Conservation (phyloP, 2,888 invertebrate genomes). For the Agrypnus murinus region DNA sequence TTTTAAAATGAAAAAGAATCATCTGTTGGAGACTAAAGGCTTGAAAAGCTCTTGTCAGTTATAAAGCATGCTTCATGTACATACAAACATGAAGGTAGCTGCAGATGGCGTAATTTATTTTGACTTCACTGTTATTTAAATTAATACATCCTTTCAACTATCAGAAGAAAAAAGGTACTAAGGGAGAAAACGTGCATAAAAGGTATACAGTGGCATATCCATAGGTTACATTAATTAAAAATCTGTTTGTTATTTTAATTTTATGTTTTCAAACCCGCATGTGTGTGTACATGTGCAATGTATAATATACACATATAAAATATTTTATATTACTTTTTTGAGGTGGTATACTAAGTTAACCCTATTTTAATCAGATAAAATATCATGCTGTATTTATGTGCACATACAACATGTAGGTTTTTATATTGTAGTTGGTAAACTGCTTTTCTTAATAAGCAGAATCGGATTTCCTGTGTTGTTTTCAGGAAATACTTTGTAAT, state of each 20-base stretch:
- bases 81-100: background rate
- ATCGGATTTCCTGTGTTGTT: too few species aligned
- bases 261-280: background rate
- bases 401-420: too few species aligned
- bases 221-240: background rate
- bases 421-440: too few species aligned
- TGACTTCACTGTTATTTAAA: background rate
- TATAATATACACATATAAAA: too few species aligned
- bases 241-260: constrained; percentile 1
- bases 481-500: too few species aligned
- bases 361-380: too few species aligned
- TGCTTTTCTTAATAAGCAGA: too few species aligned
- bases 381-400: too few species aligned
- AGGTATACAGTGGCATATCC: background rate
- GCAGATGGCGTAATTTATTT: constrained; percentile 10
- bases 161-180: background rate
- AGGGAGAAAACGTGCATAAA: background rate
- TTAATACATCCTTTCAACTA: background rate
- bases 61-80: background rate
- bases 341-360: too few species aligned
- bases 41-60: background rate
- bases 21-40: background rate
- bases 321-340: too few species aligned
- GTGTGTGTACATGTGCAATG: background rate
- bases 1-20: constrained; percentile 11